These are phyloP conservation scores for Chiloscyllium plagiosum DNA, from an alignment of 2,113 vertebrate species.

Conservation along the genomic window DNA sequence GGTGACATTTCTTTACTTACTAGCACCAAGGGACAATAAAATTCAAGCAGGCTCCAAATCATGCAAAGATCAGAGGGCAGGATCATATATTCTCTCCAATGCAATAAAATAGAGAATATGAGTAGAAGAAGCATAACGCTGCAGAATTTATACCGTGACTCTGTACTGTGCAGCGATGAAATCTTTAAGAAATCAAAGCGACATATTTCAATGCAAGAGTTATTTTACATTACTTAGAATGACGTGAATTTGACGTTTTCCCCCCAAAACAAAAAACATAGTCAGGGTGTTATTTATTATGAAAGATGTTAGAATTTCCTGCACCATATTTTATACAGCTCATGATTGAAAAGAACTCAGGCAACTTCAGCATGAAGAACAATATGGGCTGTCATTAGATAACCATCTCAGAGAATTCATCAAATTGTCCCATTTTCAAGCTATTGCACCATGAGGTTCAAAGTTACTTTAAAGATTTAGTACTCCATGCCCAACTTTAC, in stretches of 20 bases:
- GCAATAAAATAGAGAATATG: neutral
- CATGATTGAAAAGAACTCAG: neutral
- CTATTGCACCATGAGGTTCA: neutral
- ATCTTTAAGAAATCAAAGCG: neutral
- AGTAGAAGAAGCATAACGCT: constrained; percentile 11
- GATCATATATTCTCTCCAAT: constrained; percentile 34
- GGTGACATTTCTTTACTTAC: constrained; percentile 31
- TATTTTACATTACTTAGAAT: constrained; percentile 6
- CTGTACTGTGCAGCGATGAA: neutral
- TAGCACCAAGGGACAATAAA: constrained; percentile 23
- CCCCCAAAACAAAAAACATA: neutral
- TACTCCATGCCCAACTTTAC: constrained; percentile 21
- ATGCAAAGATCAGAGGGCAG: constrained; percentile 27
- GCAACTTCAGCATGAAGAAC: neutral
- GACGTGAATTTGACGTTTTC: neutral
- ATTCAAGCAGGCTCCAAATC: constrained; percentile 32
- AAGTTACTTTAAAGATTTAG: constrained; percentile 13
- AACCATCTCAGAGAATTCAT: constrained; percentile 29
- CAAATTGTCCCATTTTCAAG: constrained; percentile 24
- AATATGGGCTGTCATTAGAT: neutral
- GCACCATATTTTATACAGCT: neutral
- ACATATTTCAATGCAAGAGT: neutral
- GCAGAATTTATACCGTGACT: neutral
- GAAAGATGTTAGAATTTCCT: constrained; percentile 7
- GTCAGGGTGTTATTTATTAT: constrained; percentile 19